Percentiles rank a stretch among this genome's conserved stretches.
Evolutionary conservation across 1,140 invertebrate genomes (phyloP).

Genomic region (Thrips palmi): DNA sequence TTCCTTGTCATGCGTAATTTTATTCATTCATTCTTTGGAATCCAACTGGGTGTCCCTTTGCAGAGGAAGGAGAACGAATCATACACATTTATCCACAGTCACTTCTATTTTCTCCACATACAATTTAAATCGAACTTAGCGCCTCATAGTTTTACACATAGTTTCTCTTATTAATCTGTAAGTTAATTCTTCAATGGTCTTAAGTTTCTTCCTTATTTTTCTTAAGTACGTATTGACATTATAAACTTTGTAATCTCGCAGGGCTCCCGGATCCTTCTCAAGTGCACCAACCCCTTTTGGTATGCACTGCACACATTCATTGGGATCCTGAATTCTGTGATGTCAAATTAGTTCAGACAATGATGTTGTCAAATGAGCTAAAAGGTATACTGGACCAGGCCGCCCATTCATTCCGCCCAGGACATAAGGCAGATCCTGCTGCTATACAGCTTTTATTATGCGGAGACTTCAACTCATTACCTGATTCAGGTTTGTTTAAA

Average conservation of each 20-base stretch:
- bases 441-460: constrained; percentile 87
- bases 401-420: constrained; percentile 31
- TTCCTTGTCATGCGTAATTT: too few species aligned
- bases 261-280: constrained; percentile 51
- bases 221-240: too few species aligned
- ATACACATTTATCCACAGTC: too few species aligned
- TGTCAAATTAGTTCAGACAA: constrained; percentile 97
- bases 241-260: too few species aligned
- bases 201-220: too few species aligned
- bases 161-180: too few species aligned
- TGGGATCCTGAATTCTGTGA: constrained; percentile 99
- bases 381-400: constrained; percentile 68
- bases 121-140: too few species aligned
- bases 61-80: too few species aligned
- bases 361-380: constrained; percentile 95
- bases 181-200: too few species aligned
- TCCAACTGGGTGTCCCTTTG: too few species aligned
- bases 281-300: constrained; percentile 70
- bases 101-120: too few species aligned
- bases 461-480: constrained; percentile 97
- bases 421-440: constrained; percentile 47
- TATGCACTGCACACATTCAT: constrained; percentile 97
- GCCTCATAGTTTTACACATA: too few species aligned
- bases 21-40: background rate
- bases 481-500: constrained; percentile 83